Conservation (phyloP, 2,888 invertebrate genomes). For the Spodoptera littoralis region DNA sequence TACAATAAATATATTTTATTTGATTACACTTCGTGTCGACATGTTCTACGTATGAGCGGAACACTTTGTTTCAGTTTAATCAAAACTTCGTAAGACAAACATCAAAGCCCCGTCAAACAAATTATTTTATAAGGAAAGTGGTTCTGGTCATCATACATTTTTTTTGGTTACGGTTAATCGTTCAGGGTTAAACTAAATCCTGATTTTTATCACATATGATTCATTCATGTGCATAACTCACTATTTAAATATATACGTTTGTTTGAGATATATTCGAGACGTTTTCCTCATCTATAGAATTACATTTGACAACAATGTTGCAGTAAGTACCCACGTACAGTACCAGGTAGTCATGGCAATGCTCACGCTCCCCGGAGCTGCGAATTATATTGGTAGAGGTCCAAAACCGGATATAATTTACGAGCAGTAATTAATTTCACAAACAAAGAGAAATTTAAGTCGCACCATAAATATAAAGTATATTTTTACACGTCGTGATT, state of each 20-base stretch:
- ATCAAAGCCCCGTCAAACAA: constrained; percentile 6
- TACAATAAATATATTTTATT: constrained; percentile 43
- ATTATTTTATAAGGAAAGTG: constrained; percentile 3
- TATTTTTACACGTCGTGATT: constrained; percentile 5
- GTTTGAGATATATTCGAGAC: too few species aligned
- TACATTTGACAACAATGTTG: too few species aligned
- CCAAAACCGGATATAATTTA: constrained; percentile 11
- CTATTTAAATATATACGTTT: too few species aligned
- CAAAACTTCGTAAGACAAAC: constrained; percentile 39
- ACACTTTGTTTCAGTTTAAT: constrained; percentile 42
- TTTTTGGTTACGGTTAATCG: too few species aligned
- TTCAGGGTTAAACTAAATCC: too few species aligned
- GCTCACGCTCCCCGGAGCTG: not conserved
- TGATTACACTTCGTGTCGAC: constrained; percentile 16
- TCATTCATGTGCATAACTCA: too few species aligned
- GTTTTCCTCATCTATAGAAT: too few species aligned
- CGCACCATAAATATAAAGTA: constrained; percentile 4
- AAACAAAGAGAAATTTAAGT: constrained; percentile 20
- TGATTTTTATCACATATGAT: too few species aligned
- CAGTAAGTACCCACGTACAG: too few species aligned
- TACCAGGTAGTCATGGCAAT: not conserved
- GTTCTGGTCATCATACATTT: not conserved
- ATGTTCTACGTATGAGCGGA: not conserved
- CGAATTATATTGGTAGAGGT: not conserved
- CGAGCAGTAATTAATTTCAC: constrained; percentile 17